phyloP scores from a whole-genome alignment of 2,113 vertebrate genomes.

The Cardinalis cardinalis region DNA sequence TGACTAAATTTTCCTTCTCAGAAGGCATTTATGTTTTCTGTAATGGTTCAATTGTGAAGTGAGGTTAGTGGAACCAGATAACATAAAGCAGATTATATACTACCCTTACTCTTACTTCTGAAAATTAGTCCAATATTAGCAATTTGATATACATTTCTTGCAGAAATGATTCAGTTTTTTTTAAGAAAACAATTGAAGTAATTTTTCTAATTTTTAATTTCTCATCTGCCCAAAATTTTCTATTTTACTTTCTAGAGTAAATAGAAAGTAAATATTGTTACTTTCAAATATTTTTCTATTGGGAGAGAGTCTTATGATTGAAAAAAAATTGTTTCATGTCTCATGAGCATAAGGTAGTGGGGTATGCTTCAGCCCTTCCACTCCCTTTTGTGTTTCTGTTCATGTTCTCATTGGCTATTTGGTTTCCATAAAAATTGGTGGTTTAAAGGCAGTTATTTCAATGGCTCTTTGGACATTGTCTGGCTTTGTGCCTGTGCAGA shows the following conservation, averaged over 20 bases:
- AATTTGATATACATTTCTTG: not conserved
- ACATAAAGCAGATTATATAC: not conserved
- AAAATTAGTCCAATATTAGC: not conserved
- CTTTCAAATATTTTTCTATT: not conserved
- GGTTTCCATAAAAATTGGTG: not conserved
- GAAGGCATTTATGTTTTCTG: not conserved
- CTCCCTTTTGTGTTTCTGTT: not conserved
- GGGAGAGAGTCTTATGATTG: not conserved
- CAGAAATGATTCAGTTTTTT: not conserved
- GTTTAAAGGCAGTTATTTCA: not conserved
- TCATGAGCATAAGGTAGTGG: not conserved
- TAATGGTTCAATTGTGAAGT: not conserved
- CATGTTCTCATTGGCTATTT: not conserved
- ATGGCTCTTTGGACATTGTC: not conserved
- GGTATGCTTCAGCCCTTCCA: not conserved
- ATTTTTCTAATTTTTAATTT: slow-evolving; percentile 1
- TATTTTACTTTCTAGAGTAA: not conserved
- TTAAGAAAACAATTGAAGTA: not conserved
- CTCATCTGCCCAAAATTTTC: not conserved
- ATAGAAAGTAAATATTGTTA: too few relatives aligned
- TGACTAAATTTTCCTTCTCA: not conserved
- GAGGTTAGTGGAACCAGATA: not conserved
- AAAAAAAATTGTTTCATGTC: not conserved
- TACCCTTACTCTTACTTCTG: not conserved
- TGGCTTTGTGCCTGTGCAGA: not conserved